A percentile compares a stretch with the other conserved stretches of the same genome.
These are phyloP conservation scores for Chauna torquata DNA, from an alignment of 2,113 vertebrate species.

Conservation along the genomic window DNA sequence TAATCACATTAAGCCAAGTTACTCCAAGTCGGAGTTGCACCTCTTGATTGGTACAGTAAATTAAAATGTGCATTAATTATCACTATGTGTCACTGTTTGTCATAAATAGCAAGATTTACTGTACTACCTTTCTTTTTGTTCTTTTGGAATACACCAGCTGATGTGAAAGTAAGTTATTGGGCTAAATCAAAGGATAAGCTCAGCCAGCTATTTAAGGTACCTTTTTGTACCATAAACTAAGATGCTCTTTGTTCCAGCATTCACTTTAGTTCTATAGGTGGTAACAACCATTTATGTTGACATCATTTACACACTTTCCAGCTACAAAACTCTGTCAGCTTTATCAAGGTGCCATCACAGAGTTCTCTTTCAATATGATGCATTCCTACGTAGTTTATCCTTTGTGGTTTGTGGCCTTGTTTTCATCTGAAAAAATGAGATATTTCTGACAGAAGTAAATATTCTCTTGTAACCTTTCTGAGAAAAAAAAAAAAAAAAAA, in stretches of 20 bases:
- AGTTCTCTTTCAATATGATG: background rate
- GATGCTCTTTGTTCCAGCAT: background rate
- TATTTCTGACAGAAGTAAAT: background rate
- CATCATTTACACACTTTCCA: background rate
- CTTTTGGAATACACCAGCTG: background rate
- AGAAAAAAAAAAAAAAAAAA: background rate
- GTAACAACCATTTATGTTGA: background rate
- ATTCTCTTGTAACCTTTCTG: background rate
- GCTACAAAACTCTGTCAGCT: background rate
- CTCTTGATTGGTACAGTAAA: background rate
- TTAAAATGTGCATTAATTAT: background rate
- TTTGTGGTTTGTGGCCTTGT: background rate
- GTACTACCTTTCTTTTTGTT: background rate
- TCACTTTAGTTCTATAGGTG: background rate
- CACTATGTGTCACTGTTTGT: background rate
- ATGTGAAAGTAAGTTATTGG: background rate
- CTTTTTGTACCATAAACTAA: background rate
- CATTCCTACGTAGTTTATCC: background rate
- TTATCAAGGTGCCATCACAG: background rate
- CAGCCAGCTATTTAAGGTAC: background rate
- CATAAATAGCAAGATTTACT: background rate
- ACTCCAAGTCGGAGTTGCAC: too few species aligned
- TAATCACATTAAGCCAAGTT: background rate
- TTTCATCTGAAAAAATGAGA: background rate
- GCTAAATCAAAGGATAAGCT: background rate